Percentiles rank a stretch among this genome's conserved stretches.
These are phyloP conservation scores for Homalodisca vitripennis DNA, from an alignment of 1,140 invertebrate genomes.

Conservation along the genomic window DNA sequence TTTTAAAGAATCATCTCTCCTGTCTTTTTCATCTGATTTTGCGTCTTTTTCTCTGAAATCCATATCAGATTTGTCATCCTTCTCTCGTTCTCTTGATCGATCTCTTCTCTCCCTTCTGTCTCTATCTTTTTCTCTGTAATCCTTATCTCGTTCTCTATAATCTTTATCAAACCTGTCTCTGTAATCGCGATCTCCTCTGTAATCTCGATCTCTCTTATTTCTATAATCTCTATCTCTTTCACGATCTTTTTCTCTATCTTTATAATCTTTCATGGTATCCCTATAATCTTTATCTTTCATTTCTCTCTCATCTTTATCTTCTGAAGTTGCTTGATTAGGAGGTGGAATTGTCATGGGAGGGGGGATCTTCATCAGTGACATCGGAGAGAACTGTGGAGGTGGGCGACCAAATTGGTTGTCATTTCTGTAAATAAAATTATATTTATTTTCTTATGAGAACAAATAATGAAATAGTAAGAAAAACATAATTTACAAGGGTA, in stretches of 20 bases:
- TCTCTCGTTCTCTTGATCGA: constrained; percentile 48
- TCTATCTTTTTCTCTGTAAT: constrained; percentile 37
- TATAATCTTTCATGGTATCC: constrained; percentile 29
- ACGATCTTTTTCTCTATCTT: constrained; percentile 35
- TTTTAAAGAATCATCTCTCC: constrained; percentile 46
- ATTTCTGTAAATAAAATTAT: background rate
- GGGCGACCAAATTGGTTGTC: constrained; percentile 17
- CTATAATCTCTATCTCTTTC: constrained; percentile 34
- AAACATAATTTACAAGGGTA: too few relatives aligned
- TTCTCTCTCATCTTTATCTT: constrained; percentile 27
- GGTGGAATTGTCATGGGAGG: constrained; percentile 31
- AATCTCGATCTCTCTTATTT: constrained; percentile 32
- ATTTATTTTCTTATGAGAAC: too few relatives aligned
- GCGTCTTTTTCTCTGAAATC: constrained; percentile 38
- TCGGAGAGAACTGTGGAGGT: constrained; percentile 30
- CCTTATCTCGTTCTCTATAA: constrained; percentile 37
- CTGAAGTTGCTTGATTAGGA: constrained; percentile 21
- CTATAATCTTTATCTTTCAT: constrained; percentile 31
- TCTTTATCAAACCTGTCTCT: constrained; percentile 41
- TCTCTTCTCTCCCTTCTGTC: constrained; percentile 41
- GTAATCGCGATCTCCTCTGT: constrained; percentile 31
- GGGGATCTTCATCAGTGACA: constrained; percentile 34
- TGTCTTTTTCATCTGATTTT: constrained; percentile 40
- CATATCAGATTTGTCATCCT: constrained; percentile 41
- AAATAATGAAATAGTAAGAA: too few relatives aligned